A percentile compares a stretch with the other conserved stretches of the same genome.
These are phyloP conservation scores for Oreochromis tanganicae DNA, from an alignment of 2,113 vertebrate species.

Conservation along the genomic window DNA sequence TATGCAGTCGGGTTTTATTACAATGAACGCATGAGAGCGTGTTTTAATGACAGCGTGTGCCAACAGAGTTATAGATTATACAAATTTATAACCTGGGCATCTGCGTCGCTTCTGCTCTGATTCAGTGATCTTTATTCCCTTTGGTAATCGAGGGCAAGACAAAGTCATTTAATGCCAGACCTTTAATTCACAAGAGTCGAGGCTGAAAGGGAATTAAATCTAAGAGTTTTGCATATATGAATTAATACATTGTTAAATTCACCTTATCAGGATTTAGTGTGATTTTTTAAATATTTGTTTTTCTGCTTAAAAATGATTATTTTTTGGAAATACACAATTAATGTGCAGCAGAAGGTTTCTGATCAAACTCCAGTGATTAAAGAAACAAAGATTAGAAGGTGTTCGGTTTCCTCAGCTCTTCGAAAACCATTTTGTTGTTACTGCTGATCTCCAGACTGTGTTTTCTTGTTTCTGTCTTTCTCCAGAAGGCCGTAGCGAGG, in stretches of 20 bases:
- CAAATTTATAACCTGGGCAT: conserved; percentile 41
- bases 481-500: background rate
- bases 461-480: background rate
- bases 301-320: background rate
- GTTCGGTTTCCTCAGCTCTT: background rate
- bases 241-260: conserved; percentile 13
- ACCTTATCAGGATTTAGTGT: background rate
- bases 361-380: background rate
- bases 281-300: background rate
- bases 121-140: conserved; percentile 27
- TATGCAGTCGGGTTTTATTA: conserved; percentile 6
- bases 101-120: conserved; percentile 2
- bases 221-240: conserved; percentile 24
- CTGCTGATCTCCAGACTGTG: background rate
- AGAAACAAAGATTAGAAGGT: background rate
- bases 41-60: conserved; percentile 25
- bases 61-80: conserved; percentile 37
- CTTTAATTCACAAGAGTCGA: conserved; percentile 12
- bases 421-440: background rate
- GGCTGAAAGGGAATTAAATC: background rate
- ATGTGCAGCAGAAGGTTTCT: background rate
- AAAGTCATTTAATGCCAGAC: conserved; percentile 35
- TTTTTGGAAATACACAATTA: background rate
- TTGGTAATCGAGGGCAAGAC: conserved; percentile 23
- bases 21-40: background rate